A percentile compares a stretch with the other conserved stretches of the same genome.
phyloP scores from a whole-genome alignment of 2,797 vertebrate species.

The Sternotherus odoratus region DNA sequence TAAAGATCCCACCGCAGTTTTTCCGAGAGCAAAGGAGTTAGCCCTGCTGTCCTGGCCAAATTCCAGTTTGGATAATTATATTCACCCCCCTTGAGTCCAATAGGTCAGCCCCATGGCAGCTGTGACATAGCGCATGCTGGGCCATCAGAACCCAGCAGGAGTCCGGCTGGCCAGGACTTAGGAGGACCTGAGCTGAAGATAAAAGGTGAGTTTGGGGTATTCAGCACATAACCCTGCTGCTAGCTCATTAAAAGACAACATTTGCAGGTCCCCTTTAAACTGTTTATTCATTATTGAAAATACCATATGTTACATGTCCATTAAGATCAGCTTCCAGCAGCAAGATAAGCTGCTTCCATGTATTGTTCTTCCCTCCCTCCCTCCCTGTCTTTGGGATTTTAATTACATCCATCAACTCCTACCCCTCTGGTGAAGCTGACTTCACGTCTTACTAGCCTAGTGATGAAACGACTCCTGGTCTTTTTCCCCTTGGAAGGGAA shows the following conservation, averaged over 20 bases:
- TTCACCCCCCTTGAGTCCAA: background rate
- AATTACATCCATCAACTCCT: conserved; percentile 51
- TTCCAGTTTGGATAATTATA: conserved; percentile 28
- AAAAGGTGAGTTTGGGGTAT: conserved; percentile 54
- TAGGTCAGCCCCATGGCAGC: background rate
- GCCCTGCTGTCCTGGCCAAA: conserved; percentile 18
- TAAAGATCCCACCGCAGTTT: conserved; percentile 23
- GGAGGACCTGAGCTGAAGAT: conserved; percentile 35
- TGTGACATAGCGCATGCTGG: background rate
- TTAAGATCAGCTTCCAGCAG: conserved; percentile 45
- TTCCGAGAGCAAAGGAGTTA: background rate
- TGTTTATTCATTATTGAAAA: conserved; percentile 67
- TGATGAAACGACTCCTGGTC: background rate
- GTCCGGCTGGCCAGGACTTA: background rate
- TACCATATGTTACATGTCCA: conserved; percentile 60
- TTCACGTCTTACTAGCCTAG: background rate
- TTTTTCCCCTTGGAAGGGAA: background rate
- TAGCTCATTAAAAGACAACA: conserved; percentile 44
- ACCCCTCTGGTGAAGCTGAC: background rate
- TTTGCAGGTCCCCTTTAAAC: conserved; percentile 45
- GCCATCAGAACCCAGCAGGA: conserved; percentile 27
- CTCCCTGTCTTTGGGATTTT: conserved; percentile 32
- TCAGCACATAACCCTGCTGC: conserved; percentile 37
- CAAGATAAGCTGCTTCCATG: conserved; percentile 42
- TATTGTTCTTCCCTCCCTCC: conserved; percentile 28